Conservation (phyloP, 2,888 invertebrate genomes). For the Digitonthophagus gazella region DNA sequence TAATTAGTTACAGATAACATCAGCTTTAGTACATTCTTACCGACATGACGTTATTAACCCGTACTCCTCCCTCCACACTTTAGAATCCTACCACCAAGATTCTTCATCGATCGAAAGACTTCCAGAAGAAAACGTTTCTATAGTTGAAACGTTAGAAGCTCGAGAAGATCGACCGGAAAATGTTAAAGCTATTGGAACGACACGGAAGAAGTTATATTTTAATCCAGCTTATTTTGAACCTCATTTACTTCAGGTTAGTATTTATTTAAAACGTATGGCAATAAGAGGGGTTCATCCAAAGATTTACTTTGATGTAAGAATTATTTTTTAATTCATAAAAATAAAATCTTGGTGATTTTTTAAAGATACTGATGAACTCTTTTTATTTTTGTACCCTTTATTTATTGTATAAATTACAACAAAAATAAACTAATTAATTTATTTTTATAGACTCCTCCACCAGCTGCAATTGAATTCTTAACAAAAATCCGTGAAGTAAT, state of each 20-base stretch:
- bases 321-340: too few relatives aligned
- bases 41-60: constrained; percentile 35
- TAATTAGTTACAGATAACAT: constrained; percentile 59
- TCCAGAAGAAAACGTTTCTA: constrained; percentile 82
- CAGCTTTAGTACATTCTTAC: constrained; percentile 70
- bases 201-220: constrained; percentile 79
- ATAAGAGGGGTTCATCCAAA: too few relatives aligned
- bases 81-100: constrained; percentile 37
- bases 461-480: constrained; percentile 85
- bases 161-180: constrained; percentile 64
- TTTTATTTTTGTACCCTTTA: too few relatives aligned
- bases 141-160: constrained; percentile 74
- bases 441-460: constrained; percentile 73
- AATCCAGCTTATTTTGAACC: constrained; percentile 92
- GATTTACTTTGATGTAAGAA: too few relatives aligned
- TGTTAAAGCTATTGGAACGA: constrained; percentile 66
- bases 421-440: neutral
- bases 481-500: constrained; percentile 88
- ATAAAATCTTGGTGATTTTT: too few relatives aligned
- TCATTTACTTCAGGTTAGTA: constrained; percentile 73
- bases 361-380: too few relatives aligned
- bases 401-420: constrained; percentile 7
- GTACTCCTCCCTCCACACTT: constrained; percentile 25
- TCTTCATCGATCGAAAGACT: constrained; percentile 62
- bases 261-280: neutral